These are phyloP conservation scores for Sarotherodon lohbergeri DNA, from an alignment of 2,113 vertebrate species.

Conservation along the genomic window DNA sequence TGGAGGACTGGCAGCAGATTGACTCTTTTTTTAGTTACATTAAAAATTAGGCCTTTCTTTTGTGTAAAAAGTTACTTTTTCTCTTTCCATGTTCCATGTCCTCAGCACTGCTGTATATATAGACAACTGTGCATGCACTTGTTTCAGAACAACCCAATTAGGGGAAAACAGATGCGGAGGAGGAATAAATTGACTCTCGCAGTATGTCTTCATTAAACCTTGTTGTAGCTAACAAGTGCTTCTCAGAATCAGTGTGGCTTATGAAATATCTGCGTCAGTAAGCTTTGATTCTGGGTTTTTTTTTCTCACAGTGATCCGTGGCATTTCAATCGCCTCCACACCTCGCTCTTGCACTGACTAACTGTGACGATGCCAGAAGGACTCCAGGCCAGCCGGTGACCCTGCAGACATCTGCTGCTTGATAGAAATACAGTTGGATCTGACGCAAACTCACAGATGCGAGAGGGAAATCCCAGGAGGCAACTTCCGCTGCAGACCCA, in stretches of 20 bases:
- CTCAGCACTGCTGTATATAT: not conserved
- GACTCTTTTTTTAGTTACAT: not conserved
- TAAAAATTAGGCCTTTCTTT: not conserved
- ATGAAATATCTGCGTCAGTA: not conserved
- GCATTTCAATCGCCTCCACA: not conserved
- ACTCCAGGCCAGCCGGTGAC: slow-evolving; percentile 4
- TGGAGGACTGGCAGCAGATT: not conserved
- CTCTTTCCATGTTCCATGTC: not conserved
- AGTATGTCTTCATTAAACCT: slow-evolving; percentile 26
- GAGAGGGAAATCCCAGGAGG: slow-evolving; percentile 20
- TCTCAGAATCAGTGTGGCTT: not conserved
- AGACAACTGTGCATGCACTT: not conserved
- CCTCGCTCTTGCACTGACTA: not conserved
- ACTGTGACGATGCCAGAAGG: not conserved
- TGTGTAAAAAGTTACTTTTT: not conserved
- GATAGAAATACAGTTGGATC: slow-evolving; percentile 7
- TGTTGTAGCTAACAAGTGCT: not conserved
- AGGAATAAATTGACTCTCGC: not conserved
- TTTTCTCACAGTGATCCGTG: not conserved
- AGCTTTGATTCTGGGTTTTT: not conserved
- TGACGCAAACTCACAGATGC: slow-evolving; percentile 16
- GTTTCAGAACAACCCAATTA: slow-evolving; percentile 33
- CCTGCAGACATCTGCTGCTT: slow-evolving; percentile 36
- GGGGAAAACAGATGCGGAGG: not conserved
- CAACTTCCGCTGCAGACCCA: not conserved